Percentiles rank a stretch among this genome's conserved stretches.
Evolutionary conservation across 1,140 invertebrate genomes (phyloP).

Genomic region (Aculops lycopersici): DNA sequence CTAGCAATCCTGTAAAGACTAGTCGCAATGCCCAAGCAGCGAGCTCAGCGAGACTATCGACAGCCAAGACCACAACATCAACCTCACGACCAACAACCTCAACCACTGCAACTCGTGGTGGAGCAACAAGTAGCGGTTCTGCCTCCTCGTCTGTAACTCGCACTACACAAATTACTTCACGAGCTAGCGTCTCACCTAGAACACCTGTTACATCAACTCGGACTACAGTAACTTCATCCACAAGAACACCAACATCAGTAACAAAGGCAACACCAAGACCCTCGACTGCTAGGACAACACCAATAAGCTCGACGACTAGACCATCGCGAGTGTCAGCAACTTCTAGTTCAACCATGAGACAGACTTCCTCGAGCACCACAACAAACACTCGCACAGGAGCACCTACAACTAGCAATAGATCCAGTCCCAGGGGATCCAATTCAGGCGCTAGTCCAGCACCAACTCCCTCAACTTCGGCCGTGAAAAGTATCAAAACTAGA

Average conservation of each 20-base stretch:
- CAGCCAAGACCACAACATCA: background rate
- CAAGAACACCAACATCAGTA: background rate
- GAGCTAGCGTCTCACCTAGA: background rate
- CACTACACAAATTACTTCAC: background rate
- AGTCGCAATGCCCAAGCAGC: background rate
- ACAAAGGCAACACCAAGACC: background rate
- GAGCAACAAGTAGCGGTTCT: no score
- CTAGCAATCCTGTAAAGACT: background rate
- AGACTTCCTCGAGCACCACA: background rate
- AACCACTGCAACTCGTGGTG: no score
- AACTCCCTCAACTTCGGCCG: background rate
- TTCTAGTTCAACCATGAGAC: background rate
- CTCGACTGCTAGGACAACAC: background rate
- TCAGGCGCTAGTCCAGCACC: background rate
- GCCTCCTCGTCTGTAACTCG: background rate
- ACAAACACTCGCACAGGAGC: background rate
- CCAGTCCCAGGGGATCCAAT: background rate
- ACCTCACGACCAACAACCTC: no score
- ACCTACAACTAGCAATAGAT: background rate
- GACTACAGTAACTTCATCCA: background rate
- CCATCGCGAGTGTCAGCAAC: background rate
- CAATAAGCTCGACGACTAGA: background rate
- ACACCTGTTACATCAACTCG: background rate
- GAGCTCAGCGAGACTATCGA: background rate
- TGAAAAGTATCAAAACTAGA: background rate